phyloP scores from a whole-genome alignment of 2,113 vertebrate species.

The Phrynocephalus versicolor region DNA sequence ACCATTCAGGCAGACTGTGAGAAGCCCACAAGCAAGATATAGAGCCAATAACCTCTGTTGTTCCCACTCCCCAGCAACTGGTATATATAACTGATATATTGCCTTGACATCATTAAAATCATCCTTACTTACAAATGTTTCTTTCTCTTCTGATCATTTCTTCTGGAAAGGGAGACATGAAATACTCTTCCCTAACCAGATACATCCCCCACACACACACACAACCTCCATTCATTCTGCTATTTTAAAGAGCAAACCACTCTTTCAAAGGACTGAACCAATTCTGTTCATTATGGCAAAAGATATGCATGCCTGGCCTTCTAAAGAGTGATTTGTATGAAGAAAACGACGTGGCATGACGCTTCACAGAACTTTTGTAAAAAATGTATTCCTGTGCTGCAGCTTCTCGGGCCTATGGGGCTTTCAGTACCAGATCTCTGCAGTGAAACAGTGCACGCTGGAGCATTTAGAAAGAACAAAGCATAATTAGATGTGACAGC shows the following conservation, averaged over 20 bases:
- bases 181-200: background rate
- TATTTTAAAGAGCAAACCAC: conserved; percentile 3
- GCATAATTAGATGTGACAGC: background rate
- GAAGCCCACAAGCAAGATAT: background rate
- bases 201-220: too few relatives aligned
- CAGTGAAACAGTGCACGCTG: background rate
- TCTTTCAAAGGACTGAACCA: conserved; percentile 16
- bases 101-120: conserved; percentile 1
- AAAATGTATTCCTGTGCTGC: background rate
- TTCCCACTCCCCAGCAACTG: background rate
- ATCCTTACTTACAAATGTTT: background rate
- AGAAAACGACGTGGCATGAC: conserved; percentile 25
- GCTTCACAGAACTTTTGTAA: conserved; percentile 31
- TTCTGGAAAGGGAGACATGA: conserved; percentile 12
- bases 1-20: background rate
- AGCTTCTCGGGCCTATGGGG: background rate
- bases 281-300: conserved; percentile 28
- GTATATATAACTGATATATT: background rate
- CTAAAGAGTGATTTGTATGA: conserved; percentile 25
- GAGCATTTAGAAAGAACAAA: background rate
- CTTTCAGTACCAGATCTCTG: conserved; percentile 6
- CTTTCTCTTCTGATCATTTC: background rate
- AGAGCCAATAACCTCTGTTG: too few relatives aligned
- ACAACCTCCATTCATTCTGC: too few relatives aligned
- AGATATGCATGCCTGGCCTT: conserved; percentile 28